A percentile compares a stretch with the other conserved stretches of the same genome.
Conservation (phyloP, 2,113 vertebrate species). For the Charina bottae region DNA sequence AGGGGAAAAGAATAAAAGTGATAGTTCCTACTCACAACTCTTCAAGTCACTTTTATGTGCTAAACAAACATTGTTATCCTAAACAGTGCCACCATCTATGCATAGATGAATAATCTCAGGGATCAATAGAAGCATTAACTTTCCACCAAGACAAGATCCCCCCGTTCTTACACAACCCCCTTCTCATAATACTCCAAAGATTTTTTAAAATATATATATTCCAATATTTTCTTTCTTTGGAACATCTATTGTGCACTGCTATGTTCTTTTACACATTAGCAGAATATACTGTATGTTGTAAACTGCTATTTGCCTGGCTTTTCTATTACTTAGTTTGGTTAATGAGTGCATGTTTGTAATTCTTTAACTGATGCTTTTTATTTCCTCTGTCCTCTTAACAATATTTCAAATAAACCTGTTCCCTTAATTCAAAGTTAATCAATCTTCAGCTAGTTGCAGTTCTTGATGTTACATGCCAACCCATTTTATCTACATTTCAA, state of each 20-base stretch:
- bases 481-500: not conserved
- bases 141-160: not conserved
- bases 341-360: no score
- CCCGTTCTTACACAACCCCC: not conserved
- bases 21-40: not conserved
- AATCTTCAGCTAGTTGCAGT: not conserved
- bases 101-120: not conserved
- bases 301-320: no score
- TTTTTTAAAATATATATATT: no score
- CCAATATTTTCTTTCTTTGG: no score
- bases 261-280: no score
- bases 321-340: no score
- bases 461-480: not conserved
- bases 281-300: no score
- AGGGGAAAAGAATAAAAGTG: not conserved
- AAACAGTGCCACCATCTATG: not conserved
- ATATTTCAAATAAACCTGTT: not conserved
- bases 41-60: not conserved
- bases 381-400: no score
- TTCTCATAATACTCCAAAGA: no score
- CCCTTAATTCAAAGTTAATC: not conserved
- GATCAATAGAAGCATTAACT: not conserved
- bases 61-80: not conserved
- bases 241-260: no score
- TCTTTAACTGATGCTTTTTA: no score